A percentile compares a stretch with the other conserved stretches of the same genome.
These are phyloP conservation scores for Laticauda colubrina DNA, from an alignment of 2,113 vertebrate species.

Conservation along the genomic window DNA sequence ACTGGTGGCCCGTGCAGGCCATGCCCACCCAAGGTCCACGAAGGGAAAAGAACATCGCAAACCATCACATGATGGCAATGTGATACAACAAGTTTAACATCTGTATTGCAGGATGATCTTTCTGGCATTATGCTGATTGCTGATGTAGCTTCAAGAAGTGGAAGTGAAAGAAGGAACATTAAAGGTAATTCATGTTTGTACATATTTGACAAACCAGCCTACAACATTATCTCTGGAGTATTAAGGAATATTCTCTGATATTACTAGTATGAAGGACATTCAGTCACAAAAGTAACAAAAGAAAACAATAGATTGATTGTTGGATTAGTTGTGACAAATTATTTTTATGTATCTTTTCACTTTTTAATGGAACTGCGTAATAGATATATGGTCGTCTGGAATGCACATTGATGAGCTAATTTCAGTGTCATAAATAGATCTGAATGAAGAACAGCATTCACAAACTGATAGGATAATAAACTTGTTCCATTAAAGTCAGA, in stretches of 20 bases:
- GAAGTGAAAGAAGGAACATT: constrained; percentile 36
- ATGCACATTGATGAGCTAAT: neutral
- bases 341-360: constrained; percentile 10
- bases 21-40: no score
- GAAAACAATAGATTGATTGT: neutral
- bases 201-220: constrained; percentile 21
- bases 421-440: neutral
- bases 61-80: no score
- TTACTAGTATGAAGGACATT: neutral
- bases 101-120: constrained; percentile 21
- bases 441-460: neutral
- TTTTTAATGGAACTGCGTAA: constrained; percentile 1
- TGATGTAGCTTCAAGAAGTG: constrained; percentile 26
- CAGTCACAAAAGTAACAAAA: neutral
- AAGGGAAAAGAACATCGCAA: no score
- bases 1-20: no score
- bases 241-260: neutral
- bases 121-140: constrained; percentile 50
- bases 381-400: neutral
- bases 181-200: constrained; percentile 14
- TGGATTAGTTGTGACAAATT: constrained; percentile 1
- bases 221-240: neutral
- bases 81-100: no score
- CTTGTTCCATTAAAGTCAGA: neutral
- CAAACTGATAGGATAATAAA: neutral